Percentiles rank a stretch among this genome's conserved stretches.
These are phyloP conservation scores for Endomychus coccineus DNA, from an alignment of 2,888 invertebrate species.

Conservation along the genomic window DNA sequence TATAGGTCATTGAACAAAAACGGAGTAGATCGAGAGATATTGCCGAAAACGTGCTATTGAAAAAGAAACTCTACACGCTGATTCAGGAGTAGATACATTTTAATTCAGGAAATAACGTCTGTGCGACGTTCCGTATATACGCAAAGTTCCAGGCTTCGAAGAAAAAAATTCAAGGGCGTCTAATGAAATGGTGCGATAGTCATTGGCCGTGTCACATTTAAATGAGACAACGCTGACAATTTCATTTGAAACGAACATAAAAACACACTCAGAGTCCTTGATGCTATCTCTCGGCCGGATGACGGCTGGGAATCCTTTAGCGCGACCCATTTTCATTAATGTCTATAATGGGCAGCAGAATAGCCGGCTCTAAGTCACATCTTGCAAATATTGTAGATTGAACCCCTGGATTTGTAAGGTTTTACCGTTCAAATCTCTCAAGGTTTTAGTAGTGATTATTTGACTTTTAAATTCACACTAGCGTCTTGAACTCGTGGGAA, in stretches of 20 bases:
- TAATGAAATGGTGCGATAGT: constrained; percentile 34
- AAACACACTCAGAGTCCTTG: constrained; percentile 39
- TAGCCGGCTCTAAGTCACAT: neutral
- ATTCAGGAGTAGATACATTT: too few species aligned
- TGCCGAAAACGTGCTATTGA: too few species aligned
- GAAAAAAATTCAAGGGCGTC: constrained; percentile 1
- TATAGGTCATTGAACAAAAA: too few species aligned
- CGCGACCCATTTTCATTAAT: constrained; percentile 38
- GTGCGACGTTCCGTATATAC: too few species aligned
- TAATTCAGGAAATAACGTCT: too few species aligned
- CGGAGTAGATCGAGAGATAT: too few species aligned
- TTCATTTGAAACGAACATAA: constrained; percentile 40
- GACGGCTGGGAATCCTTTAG: constrained; percentile 27
- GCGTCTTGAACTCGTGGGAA: too few species aligned
- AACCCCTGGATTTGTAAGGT: neutral
- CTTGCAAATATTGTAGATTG: constrained; percentile 1
- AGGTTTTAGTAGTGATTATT: too few species aligned
- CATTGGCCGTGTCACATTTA: constrained; percentile 37
- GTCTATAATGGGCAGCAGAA: constrained; percentile 31
- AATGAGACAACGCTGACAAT: constrained; percentile 41
- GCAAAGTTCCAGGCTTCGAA: too few species aligned
- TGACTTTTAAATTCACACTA: too few species aligned
- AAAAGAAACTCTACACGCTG: too few species aligned
- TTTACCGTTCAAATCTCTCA: neutral
- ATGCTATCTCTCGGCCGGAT: constrained; percentile 31